Base-by-base conservation (phyloP, 2,888 invertebrate species). In the Rhagonycha lutea region DNA sequence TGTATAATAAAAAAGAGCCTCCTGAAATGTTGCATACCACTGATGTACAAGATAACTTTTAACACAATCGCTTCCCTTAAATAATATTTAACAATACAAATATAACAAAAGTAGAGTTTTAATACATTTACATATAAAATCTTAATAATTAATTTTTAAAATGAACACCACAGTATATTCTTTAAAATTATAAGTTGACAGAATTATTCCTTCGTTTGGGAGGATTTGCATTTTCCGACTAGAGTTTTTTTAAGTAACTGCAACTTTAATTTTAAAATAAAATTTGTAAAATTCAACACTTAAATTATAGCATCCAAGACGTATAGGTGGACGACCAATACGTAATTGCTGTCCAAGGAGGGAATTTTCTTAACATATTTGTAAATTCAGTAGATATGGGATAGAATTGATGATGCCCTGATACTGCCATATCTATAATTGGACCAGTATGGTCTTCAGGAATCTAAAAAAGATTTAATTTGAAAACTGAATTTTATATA, bases 241-340 rank as follows among this genome's bases (percentile, higher is more conserved):
- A 65, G 63, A 65, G n/a, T 24, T 65, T 26, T n/a, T 24, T 65
- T 65, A 65, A 65, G 63, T 65, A 65, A 65, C 26, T 65, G 63
- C 63, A 24, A 47, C 47, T 47, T 47, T 47, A 47, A 47, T 47
- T 47, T 47, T 47, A 47, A 47, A 47, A 47, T 47, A 47, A 47
- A 47, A 26, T 65, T 65, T 24, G 11, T 65, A 65, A 24, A 65
- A 65, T 24, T 65, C 9, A 65, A 65, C 63, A 24, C 14, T 65
- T 47, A 29, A 14, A 78, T 81, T 85, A 87, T 76, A 88, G 77
- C 69, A 86, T 82, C 88, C 88, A 92, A 8, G 93, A 91, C 81
- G 92, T 92, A 84, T 93, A 91, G 70, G 92, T 91, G 2, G 93
- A 92, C 75, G 92, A 91, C 94, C 94, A 94, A 78, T 92, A 92